Evolutionary conservation across 2,113 vertebrate species (phyloP).

Genomic region (Mustela lutreola): DNA sequence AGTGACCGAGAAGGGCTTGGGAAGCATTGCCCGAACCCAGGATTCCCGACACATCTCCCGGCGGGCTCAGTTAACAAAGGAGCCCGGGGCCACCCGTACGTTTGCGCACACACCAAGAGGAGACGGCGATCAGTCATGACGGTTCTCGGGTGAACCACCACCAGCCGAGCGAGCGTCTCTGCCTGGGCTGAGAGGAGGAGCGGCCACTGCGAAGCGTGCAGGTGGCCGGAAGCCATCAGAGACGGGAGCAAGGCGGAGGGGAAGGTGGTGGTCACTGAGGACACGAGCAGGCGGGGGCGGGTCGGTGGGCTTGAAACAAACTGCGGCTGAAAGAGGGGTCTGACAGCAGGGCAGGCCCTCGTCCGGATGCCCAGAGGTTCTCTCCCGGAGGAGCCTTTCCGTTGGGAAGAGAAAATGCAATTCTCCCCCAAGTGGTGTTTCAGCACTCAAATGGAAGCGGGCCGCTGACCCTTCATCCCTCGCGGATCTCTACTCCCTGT

Average conservation of each 20-base stretch:
- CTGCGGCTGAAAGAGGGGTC: not conserved
- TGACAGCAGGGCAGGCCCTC: not conserved
- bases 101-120: not conserved
- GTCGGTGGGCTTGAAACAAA: not conserved
- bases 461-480: accelerated
- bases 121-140: not conserved
- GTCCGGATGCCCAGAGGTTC: not conserved
- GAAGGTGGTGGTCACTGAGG: not conserved
- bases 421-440: not conserved
- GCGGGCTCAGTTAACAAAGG: not conserved
- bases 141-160: not conserved
- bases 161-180: not conserved
- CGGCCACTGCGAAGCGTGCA: not conserved
- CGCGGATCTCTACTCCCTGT: accelerated
- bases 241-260: accelerated
- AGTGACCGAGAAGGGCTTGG: not conserved
- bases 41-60: not conserved
- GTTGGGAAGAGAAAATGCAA: not conserved
- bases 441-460: accelerated
- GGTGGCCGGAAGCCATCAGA: accelerated
- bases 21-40: not conserved
- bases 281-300: not conserved
- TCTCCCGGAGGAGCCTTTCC: not conserved
- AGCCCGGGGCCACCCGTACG: too few relatives aligned
- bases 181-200: not conserved